Evolutionary conservation across 2,888 invertebrate species (phyloP).

Genomic region (Caenorhabditis sinica): DNA sequence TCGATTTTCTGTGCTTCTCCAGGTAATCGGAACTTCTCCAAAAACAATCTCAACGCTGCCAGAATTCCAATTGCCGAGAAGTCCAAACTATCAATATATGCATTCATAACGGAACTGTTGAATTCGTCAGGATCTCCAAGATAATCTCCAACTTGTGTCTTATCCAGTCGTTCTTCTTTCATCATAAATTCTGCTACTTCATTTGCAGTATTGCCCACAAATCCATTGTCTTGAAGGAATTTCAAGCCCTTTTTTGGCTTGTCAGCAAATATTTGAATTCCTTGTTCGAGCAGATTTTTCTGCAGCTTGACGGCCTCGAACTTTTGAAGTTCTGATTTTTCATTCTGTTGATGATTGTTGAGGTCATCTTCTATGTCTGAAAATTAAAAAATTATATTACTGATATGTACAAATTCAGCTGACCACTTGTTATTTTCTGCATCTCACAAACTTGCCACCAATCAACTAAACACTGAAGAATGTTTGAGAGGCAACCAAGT

Average conservation of each 20-base stretch:
- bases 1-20: slow-evolving; percentile 99
- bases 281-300: slow-evolving; percentile 99
- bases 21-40: slow-evolving; percentile 96
- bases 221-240: slow-evolving; percentile 94
- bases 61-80: slow-evolving; percentile 88
- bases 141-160: slow-evolving; percentile 91
- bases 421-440: slow-evolving; percentile 60
- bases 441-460: slow-evolving; percentile 79
- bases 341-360: slow-evolving; percentile 21
- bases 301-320: slow-evolving; percentile 97
- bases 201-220: slow-evolving; percentile 90
- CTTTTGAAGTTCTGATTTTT: slow-evolving; percentile 84
- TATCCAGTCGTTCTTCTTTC: slow-evolving; percentile 95
- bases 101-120: slow-evolving; percentile 92
- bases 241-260: slow-evolving; percentile 95
- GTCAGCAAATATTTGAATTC: slow-evolving; percentile 95
- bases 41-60: slow-evolving; percentile 93
- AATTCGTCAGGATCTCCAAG: slow-evolving; percentile 95
- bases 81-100: slow-evolving; percentile 96
- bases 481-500: slow-evolving; percentile 96
- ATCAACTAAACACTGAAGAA: slow-evolving; percentile 99
- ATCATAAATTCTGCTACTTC: slow-evolving; percentile 97
- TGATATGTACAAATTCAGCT: not conserved
- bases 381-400: not conserved
- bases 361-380: slow-evolving; percentile 32